Base-by-base conservation (phyloP, 2,888 invertebrate genomes). In the Nemurella pictetii region DNA sequence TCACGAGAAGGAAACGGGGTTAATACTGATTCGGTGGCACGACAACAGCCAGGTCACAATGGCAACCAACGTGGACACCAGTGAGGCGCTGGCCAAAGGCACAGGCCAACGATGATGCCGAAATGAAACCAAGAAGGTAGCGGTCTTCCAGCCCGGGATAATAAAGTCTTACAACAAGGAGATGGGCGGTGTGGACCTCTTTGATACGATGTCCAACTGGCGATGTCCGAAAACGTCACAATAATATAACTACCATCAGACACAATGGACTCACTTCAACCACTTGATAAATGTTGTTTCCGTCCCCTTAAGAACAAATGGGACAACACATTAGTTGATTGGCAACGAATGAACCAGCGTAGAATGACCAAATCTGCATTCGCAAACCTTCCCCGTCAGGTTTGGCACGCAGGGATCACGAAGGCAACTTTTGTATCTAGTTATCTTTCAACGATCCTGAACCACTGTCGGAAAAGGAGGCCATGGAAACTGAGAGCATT, bases 251-350 rank as follows among this genome's bases (percentile, higher is more conserved):
- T n/a, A n/a, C n/a, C n/a, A 20, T 26, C 74, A 74, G 25, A 74
- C 74, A 74, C 74, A 74, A 74, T 26, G 4, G 74, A 74, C n/a
- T 25, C 74, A 74, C 26, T 74, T 25, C 4, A 74, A 74, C 74
- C 74, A 7, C 20, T 74, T 7, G 74, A 74, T 74, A 74, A 3
- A 74, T 25, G 74, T 74, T 74, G 74, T 74, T 74, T 74, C 26
- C 83, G 85, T n/a, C 85, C 85, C 9, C 81, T 86, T 26, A 86
- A 86, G 81, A 28, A 28, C 27, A 75, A 86, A 32, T 86, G 84
- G 83, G 75, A 86, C 77, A 74, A 78, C 35, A 80, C 82, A 25
- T 72, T 86, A 29, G 80, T 81, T 80, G 32, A 27, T 15, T 86
- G 86, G 86, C 86, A 86, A 73, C 85, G 86, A 83, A 27, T 80